These are phyloP conservation scores for Chymomyza fuscimana DNA, from an alignment of 2,888 invertebrate species.

Conservation along the genomic window DNA sequence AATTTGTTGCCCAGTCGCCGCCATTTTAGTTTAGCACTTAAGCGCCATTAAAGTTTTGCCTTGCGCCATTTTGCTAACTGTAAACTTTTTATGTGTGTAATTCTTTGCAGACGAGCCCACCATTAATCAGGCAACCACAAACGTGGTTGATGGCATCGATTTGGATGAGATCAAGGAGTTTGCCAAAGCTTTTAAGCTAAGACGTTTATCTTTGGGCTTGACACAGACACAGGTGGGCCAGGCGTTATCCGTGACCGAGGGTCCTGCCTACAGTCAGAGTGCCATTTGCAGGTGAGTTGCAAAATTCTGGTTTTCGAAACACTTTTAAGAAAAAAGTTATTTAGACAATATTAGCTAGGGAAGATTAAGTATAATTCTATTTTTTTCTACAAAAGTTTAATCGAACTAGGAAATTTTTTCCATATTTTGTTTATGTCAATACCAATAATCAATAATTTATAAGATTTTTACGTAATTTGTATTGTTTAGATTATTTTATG, in stretches of 20 bases:
- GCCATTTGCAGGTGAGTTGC: slow-evolving; percentile 96
- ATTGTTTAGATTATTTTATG: too few relatives aligned
- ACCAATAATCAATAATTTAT: too few relatives aligned
- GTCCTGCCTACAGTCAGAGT: slow-evolving; percentile 99
- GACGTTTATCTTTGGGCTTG: slow-evolving; percentile 94
- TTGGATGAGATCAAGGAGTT: slow-evolving; percentile 99
- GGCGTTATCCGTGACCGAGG: slow-evolving; percentile 96
- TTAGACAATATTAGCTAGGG: too few relatives aligned
- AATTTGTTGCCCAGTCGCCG: slow-evolving; percentile 1
- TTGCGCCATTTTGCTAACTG: slow-evolving; percentile 22
- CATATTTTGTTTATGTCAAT: too few relatives aligned
- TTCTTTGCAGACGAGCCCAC: slow-evolving; percentile 89
- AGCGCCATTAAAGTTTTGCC: slow-evolving; percentile 21
- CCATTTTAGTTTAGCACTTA: slow-evolving; percentile 43
- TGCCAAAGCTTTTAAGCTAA: slow-evolving; percentile 97
- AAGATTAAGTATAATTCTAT: neutral
- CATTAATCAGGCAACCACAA: slow-evolving; percentile 95
- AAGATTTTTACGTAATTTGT: too few relatives aligned
- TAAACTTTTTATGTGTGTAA: slow-evolving; percentile 28
- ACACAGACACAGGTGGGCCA: slow-evolving; percentile 99
- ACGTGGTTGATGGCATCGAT: slow-evolving; percentile 97
- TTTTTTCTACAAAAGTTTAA: neutral
- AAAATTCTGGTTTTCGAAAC: neutral
- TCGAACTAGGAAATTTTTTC: too few relatives aligned
- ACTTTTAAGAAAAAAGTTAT: slow-evolving; percentile 25